phyloP scores from a whole-genome alignment of 2,888 invertebrate genomes.

The Neocrepidodera transversa region DNA sequence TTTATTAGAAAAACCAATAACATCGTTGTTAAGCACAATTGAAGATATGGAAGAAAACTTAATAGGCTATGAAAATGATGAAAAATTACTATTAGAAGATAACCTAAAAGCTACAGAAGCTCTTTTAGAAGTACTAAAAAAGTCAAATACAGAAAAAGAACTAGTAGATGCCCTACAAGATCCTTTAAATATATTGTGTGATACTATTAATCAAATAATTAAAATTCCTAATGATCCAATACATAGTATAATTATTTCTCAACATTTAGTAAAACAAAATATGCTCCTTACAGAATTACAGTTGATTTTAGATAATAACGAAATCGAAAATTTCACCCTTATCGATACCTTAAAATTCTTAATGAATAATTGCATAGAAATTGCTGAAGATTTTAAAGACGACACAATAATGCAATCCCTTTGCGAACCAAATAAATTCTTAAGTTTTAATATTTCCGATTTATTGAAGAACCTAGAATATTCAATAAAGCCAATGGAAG shows the following conservation, averaged over 20 bases:
- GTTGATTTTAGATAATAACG: background rate
- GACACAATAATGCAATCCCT: conserved; percentile 25
- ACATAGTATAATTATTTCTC: too few relatives aligned
- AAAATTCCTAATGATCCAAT: background rate
- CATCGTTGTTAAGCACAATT: conserved; percentile 1
- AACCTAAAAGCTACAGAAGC: conserved; percentile 29
- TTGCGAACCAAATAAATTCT: conserved; percentile 35
- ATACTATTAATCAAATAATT: conserved; percentile 36
- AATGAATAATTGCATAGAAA: conserved; percentile 3
- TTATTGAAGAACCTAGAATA: background rate
- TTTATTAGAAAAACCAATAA: conserved; percentile 17
- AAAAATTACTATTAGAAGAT: conserved; percentile 25
- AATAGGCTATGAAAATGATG: background rate
- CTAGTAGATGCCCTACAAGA: conserved; percentile 22
- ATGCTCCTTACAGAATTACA: background rate
- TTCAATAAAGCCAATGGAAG: background rate
- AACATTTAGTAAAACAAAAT: conserved; percentile 1
- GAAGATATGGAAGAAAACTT: conserved; percentile 1
- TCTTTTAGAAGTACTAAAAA: conserved; percentile 1
- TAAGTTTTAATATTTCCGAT: conserved; percentile 20
- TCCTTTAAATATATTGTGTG: conserved; percentile 42
- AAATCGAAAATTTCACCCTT: background rate
- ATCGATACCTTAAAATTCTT: conserved; percentile 11
- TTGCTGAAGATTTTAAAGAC: conserved; percentile 11
- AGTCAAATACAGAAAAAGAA: conserved; percentile 3